These are phyloP conservation scores for Caenorhabditis drosophilae DNA, from an alignment of 2,888 invertebrate genomes.

Conservation along the genomic window DNA sequence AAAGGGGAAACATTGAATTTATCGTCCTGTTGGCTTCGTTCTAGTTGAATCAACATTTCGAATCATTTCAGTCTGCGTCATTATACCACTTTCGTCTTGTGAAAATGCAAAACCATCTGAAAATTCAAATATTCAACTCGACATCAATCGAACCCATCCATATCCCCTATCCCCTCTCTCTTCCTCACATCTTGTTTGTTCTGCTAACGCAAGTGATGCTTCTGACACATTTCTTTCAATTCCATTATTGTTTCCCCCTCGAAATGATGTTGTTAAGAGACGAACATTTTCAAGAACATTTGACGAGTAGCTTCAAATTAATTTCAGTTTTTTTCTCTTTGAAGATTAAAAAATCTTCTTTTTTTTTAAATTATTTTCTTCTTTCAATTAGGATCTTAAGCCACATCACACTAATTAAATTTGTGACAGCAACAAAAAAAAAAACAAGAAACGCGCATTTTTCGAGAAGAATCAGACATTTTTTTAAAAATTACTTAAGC, in stretches of 20 bases:
- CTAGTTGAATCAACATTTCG: constrained; percentile 78
- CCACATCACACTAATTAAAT: no score
- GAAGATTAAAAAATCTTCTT: no score
- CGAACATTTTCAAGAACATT: constrained; percentile 47
- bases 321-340: no score
- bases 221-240: constrained; percentile 34
- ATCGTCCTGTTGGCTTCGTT: constrained; percentile 52
- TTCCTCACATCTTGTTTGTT: constrained; percentile 55
- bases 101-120: constrained; percentile 89
- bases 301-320: constrained; percentile 47
- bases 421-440: no score
- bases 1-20: not conserved
- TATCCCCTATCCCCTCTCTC: no score
- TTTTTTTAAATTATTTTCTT: no score
- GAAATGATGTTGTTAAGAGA: constrained; percentile 36
- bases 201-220: constrained; percentile 43
- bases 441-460: no score
- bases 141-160: no score
- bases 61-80: constrained; percentile 85
- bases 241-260: constrained; percentile 10
- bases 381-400: no score
- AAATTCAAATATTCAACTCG: no score
- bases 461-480: no score
- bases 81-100: constrained; percentile 95
- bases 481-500: no score